Conservation (phyloP, 2,888 invertebrate species). For the Gymnoscelis rufifasciata region DNA sequence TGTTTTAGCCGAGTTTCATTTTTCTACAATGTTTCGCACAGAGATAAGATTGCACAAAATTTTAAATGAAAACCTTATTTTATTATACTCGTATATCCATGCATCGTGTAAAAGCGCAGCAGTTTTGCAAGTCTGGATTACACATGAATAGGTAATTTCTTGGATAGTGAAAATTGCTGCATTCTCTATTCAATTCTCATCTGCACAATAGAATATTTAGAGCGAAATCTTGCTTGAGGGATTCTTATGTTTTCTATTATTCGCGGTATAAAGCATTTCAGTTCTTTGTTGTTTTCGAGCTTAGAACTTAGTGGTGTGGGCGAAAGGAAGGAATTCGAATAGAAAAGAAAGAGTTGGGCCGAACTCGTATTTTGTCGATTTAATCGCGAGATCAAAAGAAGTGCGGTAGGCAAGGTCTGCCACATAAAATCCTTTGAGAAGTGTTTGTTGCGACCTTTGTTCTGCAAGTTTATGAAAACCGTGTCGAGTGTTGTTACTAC, state of each 20-base stretch:
- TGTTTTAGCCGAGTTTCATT: too few relatives aligned
- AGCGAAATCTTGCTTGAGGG: conserved; percentile 18
- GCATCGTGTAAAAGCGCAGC: too few relatives aligned
- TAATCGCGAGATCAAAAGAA: conserved; percentile 7
- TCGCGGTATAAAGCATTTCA: not conserved
- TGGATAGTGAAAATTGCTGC: conserved; percentile 8
- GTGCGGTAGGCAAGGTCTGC: not conserved
- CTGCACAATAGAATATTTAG: conserved; percentile 17
- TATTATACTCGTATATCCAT: too few relatives aligned
- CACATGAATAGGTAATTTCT: not conserved
- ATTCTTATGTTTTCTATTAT: conserved; percentile 12
- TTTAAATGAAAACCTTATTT: too few relatives aligned
- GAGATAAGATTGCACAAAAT: too few relatives aligned
- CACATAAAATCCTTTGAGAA: conserved; percentile 3
- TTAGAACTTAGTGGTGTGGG: conserved; percentile 2
- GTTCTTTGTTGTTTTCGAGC: conserved; percentile 2
- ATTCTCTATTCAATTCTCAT: conserved; percentile 17
- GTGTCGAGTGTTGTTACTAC: too few relatives aligned
- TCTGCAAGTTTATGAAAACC: conserved; percentile 10
- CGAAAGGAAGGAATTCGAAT: not conserved
- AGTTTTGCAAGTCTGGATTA: not conserved
- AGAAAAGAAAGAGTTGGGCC: not conserved
- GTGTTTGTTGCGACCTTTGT: not conserved
- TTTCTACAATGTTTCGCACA: too few relatives aligned
- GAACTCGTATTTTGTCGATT: not conserved